phyloP scores from a whole-genome alignment of 2,888 invertebrate species.

The Tetropium fuscum region DNA sequence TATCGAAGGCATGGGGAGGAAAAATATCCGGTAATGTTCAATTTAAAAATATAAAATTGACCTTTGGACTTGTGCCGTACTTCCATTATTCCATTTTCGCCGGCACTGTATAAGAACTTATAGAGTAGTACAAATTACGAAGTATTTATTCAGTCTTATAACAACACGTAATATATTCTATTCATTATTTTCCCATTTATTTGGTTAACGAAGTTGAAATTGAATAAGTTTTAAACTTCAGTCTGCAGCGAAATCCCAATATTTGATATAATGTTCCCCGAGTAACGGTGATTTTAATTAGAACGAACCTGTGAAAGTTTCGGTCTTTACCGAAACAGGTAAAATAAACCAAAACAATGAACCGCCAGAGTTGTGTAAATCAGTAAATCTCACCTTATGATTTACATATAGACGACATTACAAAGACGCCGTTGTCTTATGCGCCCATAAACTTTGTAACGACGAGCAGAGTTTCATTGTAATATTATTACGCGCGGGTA shows the following conservation, averaged over 20 bases:
- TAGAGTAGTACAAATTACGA: no score
- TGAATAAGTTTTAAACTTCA: background rate
- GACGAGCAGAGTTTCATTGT: conserved; percentile 10
- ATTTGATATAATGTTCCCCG: background rate
- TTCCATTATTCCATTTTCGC: no score
- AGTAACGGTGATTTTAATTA: background rate
- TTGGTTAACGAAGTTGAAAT: no score
- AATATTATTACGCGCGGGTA: conserved; percentile 19
- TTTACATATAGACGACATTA: conserved; percentile 19
- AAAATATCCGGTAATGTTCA: no score
- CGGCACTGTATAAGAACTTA: no score
- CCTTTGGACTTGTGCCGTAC: no score
- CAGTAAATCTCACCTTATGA: conserved; percentile 11
- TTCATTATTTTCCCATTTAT: no score
- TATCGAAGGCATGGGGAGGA: no score
- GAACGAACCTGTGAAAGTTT: background rate
- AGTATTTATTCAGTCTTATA: no score
- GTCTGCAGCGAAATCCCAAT: background rate
- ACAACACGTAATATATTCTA: no score
- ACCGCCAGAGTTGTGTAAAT: conserved; percentile 13
- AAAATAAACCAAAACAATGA: conserved; percentile 18
- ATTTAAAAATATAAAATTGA: no score
- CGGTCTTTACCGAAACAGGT: conserved; percentile 8
- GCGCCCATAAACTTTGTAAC: conserved; percentile 18
- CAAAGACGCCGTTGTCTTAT: conserved; percentile 14